Conservation (phyloP, 2,113 vertebrate species). For the Corythoichthys haematopterus region DNA sequence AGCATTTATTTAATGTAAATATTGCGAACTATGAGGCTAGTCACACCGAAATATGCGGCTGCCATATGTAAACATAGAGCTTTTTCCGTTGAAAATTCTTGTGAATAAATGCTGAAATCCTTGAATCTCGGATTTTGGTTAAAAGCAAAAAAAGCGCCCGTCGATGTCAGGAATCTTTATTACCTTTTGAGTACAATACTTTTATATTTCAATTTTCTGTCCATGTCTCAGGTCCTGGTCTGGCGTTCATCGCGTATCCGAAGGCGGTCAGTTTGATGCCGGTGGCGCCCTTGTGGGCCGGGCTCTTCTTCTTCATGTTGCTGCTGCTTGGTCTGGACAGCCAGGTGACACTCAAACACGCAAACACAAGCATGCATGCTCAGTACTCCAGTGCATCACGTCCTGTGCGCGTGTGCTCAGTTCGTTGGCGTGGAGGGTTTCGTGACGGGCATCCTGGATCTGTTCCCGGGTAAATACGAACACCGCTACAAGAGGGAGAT, state of each 20-base stretch:
- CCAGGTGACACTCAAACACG: conserved; percentile 59
- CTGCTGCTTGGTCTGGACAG: conserved; percentile 77
- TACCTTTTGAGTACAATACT: too few species aligned
- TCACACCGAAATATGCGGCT: too few species aligned
- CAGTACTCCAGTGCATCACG: neutral
- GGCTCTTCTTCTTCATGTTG: conserved; percentile 81
- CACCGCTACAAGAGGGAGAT: conserved; percentile 72
- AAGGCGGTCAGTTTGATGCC: conserved; percentile 79
- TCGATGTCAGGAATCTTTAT: too few species aligned
- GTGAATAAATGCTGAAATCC: too few species aligned
- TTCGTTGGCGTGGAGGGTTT: conserved; percentile 82
- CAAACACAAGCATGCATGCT: neutral
- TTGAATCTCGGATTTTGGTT: too few species aligned
- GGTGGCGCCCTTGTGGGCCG: conserved; percentile 76
- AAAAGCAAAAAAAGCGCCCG: too few species aligned
- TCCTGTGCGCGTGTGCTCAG: conserved; percentile 33
- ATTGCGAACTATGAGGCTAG: too few species aligned
- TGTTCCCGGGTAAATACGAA: conserved; percentile 67
- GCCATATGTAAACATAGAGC: too few species aligned
- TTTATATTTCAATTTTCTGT: neutral
- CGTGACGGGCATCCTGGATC: conserved; percentile 77
- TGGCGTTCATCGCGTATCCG: conserved; percentile 79
- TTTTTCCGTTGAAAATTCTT: too few species aligned
- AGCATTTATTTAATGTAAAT: too few species aligned
- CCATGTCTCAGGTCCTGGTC: conserved; percentile 68